Base-by-base conservation (phyloP, 2,797 vertebrate genomes). In the Petrocephalus sullivani region DNA sequence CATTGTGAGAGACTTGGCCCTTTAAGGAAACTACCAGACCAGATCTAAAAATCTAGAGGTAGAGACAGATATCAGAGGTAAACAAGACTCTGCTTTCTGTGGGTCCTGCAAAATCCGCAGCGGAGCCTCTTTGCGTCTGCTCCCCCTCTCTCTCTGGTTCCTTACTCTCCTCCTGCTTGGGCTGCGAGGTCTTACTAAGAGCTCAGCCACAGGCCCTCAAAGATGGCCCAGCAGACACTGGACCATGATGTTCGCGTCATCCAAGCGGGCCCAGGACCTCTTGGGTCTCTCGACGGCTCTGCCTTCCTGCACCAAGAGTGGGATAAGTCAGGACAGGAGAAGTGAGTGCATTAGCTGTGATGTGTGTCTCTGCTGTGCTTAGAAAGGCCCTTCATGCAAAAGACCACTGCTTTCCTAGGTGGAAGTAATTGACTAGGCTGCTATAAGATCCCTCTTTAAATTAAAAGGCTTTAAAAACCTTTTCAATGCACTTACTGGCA, bases 81-180 rank as follows among this genome's bases (percentile, higher is more conserved):
- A 83, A 83, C 81, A 83, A 83, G 46, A 83, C 49, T 7, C n/a
- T 83, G 49, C 81, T 23, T 83, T 83, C 81, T 83, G 81, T 83
- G 46, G 81, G 81, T 83, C 81, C 81, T 46, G 46, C 81, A 83
- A 83, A 83, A 83, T 83, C 81, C 81, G n/a, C n/a, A 28, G 21
- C 10, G 51, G 81, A 83, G 81, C 49, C 81, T 83, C 51, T 23
- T 12, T 54, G 49, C 49, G 81, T 83, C 49, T 83, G 49, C 81
- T 51, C 81, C 4, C 21, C 16, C 78, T 51, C 46, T 51, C 78
- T n/a, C 46, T 51, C 37, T 46, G 49, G 46, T 82, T 82, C 78
- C 16, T 12, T 83, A 46, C 49, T n/a, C 81, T 83, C 14, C n/a
- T 23, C 81, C n/a, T 14, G 41, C 46, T 49, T 83, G 51, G 81